Conservation (phyloP, 2,113 vertebrate genomes). For the Hylia prasina region DNA sequence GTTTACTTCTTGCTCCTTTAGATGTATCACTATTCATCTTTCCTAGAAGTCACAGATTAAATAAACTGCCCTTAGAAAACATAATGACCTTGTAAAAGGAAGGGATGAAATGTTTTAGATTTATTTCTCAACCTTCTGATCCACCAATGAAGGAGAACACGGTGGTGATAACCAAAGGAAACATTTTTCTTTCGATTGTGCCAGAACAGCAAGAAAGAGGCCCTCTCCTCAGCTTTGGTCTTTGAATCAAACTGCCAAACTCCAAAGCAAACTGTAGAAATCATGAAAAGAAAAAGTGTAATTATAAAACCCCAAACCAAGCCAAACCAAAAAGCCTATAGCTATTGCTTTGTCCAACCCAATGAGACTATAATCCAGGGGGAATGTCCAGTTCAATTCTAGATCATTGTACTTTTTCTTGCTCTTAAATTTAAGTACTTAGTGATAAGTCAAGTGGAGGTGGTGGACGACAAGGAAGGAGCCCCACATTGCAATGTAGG, state of each 20-base stretch:
- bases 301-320: background rate
- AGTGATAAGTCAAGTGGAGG: background rate
- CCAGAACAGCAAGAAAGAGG: background rate
- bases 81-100: background rate
- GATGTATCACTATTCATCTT: background rate
- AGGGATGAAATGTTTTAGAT: background rate
- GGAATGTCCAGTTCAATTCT: background rate
- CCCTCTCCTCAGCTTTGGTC: background rate
- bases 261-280: background rate
- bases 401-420: background rate
- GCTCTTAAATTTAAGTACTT: background rate
- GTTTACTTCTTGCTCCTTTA: background rate
- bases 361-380: background rate
- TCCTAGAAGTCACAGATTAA: background rate
- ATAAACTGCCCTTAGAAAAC: background rate
- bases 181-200: background rate
- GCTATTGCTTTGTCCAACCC: background rate
- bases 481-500: fast-evolving
- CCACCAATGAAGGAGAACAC: background rate
- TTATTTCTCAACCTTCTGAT: background rate
- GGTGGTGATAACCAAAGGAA: background rate
- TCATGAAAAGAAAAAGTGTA: background rate
- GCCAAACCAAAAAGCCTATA: background rate
- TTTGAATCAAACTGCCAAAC: background rate
- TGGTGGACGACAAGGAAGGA: background rate